These are phyloP conservation scores for Dicaeum eximium DNA, from an alignment of 2,113 vertebrate species.

Conservation along the genomic window DNA sequence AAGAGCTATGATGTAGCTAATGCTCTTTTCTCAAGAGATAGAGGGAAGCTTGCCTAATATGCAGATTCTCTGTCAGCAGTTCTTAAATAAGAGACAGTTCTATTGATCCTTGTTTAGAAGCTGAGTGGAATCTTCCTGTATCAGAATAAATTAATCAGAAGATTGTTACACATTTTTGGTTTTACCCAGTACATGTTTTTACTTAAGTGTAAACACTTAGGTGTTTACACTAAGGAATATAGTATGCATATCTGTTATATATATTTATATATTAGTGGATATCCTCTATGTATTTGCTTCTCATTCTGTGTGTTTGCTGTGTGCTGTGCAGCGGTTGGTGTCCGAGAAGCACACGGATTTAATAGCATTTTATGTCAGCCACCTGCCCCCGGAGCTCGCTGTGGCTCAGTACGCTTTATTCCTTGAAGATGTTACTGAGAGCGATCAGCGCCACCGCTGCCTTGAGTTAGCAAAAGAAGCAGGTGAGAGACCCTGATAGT, in stretches of 20 bases:
- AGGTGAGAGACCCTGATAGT: constrained; percentile 70
- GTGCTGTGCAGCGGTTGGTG: constrained; percentile 76
- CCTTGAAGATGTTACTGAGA: constrained; percentile 87
- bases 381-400: constrained; percentile 83
- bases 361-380: constrained; percentile 91
- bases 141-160: neutral
- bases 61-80: neutral
- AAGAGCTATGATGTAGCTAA: neutral
- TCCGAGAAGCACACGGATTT: constrained; percentile 84
- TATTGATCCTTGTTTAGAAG: neutral
- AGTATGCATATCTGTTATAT: neutral
- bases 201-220: neutral
- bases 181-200: neutral
- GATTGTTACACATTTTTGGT: neutral
- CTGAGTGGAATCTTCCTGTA: neutral
- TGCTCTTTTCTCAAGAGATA: neutral
- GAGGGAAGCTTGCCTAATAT: neutral
- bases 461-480: constrained; percentile 88
- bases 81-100: neutral
- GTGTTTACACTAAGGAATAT: neutral
- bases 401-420: constrained; percentile 87
- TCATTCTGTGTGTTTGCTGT: neutral
- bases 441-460: constrained; percentile 83
- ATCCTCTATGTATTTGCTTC: neutral
- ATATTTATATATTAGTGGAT: neutral